These are phyloP conservation scores for Stomatorhinus ivindoensis DNA, from an alignment of 2,113 vertebrate species.

Conservation along the genomic window DNA sequence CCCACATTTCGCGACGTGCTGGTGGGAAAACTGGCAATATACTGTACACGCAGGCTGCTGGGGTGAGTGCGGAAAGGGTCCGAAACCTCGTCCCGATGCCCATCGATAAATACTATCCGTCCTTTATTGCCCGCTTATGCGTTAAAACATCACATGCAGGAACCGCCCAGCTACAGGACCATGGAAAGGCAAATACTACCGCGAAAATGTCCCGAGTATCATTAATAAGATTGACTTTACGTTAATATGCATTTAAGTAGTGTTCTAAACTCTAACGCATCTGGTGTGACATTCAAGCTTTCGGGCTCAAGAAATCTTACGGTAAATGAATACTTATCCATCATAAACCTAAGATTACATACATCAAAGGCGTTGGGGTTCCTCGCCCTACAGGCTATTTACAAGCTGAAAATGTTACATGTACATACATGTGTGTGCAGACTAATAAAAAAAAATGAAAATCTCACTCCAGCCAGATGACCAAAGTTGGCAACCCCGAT, in stretches of 20 bases:
- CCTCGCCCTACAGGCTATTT: too few relatives aligned
- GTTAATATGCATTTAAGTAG: not conserved
- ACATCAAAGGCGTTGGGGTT: not conserved
- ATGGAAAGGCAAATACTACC: not conserved
- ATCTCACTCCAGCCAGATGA: not conserved
- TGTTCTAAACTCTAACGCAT: not conserved
- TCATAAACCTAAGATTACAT: not conserved
- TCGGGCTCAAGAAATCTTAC: not conserved
- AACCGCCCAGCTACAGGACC: not conserved
- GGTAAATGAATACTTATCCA: not conserved
- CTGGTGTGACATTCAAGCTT: not conserved
- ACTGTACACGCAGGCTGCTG: not conserved
- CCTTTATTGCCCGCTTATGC: not conserved
- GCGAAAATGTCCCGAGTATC: not conserved
- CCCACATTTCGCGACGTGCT: not conserved
- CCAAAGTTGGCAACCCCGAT: not conserved
- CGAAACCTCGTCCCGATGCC: not conserved
- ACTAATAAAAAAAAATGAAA: not conserved
- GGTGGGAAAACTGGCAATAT: not conserved
- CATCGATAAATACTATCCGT: not conserved
- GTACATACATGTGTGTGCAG: not conserved
- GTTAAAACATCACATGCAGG: not conserved
- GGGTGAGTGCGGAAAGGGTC: not conserved
- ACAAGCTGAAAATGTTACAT: not conserved
- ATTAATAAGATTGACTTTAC: not conserved